Evolutionary conservation across 1,140 invertebrate species (phyloP).

Genomic region (Helicoverpa zea): DNA sequence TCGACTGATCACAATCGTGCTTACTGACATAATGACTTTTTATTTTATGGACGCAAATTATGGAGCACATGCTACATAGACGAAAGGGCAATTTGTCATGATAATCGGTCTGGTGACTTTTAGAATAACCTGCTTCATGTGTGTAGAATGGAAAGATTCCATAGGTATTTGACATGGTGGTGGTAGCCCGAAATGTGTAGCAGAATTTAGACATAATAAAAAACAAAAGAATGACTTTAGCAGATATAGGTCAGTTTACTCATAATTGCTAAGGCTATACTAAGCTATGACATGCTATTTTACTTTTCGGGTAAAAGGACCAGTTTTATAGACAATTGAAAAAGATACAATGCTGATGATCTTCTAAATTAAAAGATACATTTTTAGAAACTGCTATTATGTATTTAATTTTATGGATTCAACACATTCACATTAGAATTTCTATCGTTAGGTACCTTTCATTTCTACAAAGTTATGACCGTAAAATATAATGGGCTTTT

Average conservation of each 20-base stretch:
- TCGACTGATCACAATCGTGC: conserved; percentile 50
- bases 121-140: background rate
- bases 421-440: background rate
- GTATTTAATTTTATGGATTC: background rate
- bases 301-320: too few species aligned
- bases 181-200: too few species aligned
- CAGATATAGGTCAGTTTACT: background rate
- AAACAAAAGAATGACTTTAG: too few species aligned
- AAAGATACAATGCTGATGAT: too few species aligned
- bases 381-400: background rate
- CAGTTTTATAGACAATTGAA: too few species aligned
- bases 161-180: background rate
- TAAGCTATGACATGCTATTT: too few species aligned
- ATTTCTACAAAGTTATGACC: conserved; percentile 7
- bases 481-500: background rate
- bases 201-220: too few species aligned
- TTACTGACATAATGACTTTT: conserved; percentile 24
- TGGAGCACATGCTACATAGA: conserved; percentile 14
- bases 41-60: conserved; percentile 29
- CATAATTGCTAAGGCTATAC: background rate
- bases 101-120: background rate
- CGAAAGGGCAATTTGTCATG: conserved; percentile 7
- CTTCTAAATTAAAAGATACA: background rate
- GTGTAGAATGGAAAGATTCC: too few species aligned
- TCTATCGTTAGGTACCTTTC: background rate